Evolutionary conservation across 2,888 invertebrate genomes (phyloP), one percentile per base, ranked within the genome.

Genomic region (Watsonalla binaria): DNA sequence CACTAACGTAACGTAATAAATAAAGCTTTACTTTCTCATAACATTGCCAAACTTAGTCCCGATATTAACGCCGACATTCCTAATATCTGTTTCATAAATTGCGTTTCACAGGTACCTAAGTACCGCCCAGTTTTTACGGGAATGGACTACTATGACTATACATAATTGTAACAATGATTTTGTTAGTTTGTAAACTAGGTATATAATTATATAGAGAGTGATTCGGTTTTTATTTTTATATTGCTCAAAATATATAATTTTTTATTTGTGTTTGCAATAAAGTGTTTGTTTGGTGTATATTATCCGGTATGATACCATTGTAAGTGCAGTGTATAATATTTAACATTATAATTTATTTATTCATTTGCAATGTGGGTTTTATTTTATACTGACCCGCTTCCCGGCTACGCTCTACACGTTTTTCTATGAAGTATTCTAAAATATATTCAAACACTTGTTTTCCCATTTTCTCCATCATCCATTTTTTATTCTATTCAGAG

Each of bases 311-410:
- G 77, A 79, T 84, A 79, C 76, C 74, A 80, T 78, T 86, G 81
- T 88, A 87, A 84, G 86, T 83, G 88, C 86, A 86, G 87, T 89
- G 86, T 86, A 85, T 87, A 78, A 86, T 88, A 89, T 89, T 86
- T 83, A 89, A 88, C 86, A 86, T 76, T 86, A 90, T 88, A 88
- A 90, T 90, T 90, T 90, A 90, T 90, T 90, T 90, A 90, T 90
- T 90, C 83, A 90, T 90, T 90, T 90, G 90, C 89, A 66, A 67
- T 67, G 53, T 65, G 76, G 73, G 76, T 74, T 76, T 79, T 68
- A 74, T 72, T 77, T 33, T 47, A 5, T 8, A 42, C 42, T 11
- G 24, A 24, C 24, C 24, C 24, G 24, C 4, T 24, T 24, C 24
- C 24, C 24, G 24, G 4, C 24, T 24, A 24, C 24, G 4, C 24